Evolutionary conservation across 2,113 vertebrate species (phyloP).

Genomic region (Desmodus rotundus): DNA sequence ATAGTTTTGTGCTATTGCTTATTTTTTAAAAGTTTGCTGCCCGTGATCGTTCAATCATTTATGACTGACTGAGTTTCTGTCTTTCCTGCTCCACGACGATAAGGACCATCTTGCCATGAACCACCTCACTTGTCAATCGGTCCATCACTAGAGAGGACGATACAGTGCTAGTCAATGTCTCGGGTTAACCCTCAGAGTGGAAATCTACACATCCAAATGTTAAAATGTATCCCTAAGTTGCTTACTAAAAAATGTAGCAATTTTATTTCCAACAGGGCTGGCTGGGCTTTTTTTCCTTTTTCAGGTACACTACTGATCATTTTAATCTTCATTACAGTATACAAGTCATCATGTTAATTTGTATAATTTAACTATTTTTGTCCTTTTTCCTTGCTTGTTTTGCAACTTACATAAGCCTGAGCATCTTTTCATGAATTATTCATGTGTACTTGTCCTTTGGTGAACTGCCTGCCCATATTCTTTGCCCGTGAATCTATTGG

Average conservation of each 20-base stretch:
- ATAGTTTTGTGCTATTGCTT: neutral
- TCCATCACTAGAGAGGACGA: neutral
- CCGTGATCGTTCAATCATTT: neutral
- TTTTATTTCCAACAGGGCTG: neutral
- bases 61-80: neutral
- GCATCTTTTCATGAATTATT: neutral
- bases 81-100: neutral
- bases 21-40: neutral
- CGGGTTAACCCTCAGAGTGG: neutral
- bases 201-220: neutral
- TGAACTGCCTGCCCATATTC: neutral
- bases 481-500: neutral
- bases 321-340: neutral
- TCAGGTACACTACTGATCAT: neutral
- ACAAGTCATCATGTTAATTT: neutral
- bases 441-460: neutral
- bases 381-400: neutral
- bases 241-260: neutral
- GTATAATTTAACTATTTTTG: neutral
- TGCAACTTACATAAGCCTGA: neutral
- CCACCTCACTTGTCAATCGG: neutral
- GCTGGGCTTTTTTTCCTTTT: neutral
- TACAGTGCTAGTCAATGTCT: rapidly evolving
- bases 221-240: neutral
- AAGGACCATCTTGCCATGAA: neutral